phyloP scores from a whole-genome alignment of 2,113 vertebrate species.

The Seriola dumerili region DNA sequence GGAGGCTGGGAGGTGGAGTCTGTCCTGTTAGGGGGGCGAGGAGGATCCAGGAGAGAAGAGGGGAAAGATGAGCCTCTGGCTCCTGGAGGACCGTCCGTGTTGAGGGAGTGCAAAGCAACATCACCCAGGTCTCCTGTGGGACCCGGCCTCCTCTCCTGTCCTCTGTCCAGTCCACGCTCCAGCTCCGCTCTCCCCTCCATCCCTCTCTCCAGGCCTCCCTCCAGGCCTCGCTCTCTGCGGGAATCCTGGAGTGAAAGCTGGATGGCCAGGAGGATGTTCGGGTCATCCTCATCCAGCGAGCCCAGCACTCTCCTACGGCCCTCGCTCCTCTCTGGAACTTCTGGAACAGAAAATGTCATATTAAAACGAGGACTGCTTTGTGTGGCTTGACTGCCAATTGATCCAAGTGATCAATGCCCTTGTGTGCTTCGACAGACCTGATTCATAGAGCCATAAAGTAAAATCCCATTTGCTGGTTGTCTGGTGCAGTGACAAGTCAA shows the following conservation, averaged over 20 bases:
- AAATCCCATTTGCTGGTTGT: conserved; percentile 62
- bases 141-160: conserved; percentile 55
- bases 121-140: conserved; percentile 76
- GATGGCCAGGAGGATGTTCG: conserved; percentile 97
- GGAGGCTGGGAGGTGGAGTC: conserved; percentile 89
- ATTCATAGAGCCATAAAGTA: conserved; percentile 57
- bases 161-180: conserved; percentile 57
- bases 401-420: conserved; percentile 32
- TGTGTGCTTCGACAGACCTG: conserved; percentile 28
- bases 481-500: conserved; percentile 29
- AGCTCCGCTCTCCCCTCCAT: conserved; percentile 46
- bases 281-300: conserved; percentile 97
- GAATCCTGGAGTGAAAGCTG: conserved; percentile 98
- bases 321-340: conserved; percentile 86
- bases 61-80: conserved; percentile 67
- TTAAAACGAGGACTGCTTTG: conserved; percentile 10
- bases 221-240: conserved; percentile 85
- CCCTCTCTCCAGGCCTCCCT: conserved; percentile 48
- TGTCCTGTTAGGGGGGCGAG: conserved; percentile 86
- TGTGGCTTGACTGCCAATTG: conserved; percentile 25
- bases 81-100: conserved; percentile 50
- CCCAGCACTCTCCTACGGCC: conserved; percentile 87
- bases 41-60: conserved; percentile 62
- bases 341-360: conserved; percentile 56
- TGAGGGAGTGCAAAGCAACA: conserved; percentile 57